Base-by-base conservation (phyloP, 2,797 vertebrate species). In the Sciurus carolinensis region DNA sequence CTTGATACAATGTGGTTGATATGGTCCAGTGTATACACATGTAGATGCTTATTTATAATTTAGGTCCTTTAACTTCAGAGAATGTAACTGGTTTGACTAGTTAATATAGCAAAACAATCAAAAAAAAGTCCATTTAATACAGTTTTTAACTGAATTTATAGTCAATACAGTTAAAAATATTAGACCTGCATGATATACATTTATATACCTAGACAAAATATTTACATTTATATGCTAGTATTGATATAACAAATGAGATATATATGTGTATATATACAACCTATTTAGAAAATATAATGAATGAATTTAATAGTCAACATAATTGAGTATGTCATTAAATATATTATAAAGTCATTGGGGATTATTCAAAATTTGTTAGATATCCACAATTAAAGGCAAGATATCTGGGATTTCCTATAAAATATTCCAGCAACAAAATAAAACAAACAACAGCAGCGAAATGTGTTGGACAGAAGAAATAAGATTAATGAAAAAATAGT, bases 301-400 rank as follows among this genome's bases (percentile, higher is more conserved):
- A 57, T 54, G 13, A 85, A 72, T 77, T 85, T 91, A 83, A 50
- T 87, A 87, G 28, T 36, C 79, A 86, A 80, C 33, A 85, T 62
- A 77, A 90, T 94, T 17, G 88, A 96, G 5, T 85, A 76, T 85
- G n/a, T 50, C 54, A 80, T 88, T 87, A 79, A 93, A 1, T 50
- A 69, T 42, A 69, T 83, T 92, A 71, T 44, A 66, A 94, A 77
- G 73, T 8, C n/a, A 90, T 47, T 54, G 42, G 0, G 50, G 24
- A 57, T 57, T 87, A 50, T 75, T 7, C 57, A 79, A 88, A 94
- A 87, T 81, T 47, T 44, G 42, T 75, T 72, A 87, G 24, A 76
- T 79, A 84, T 39, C 52, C 14, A 72, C 13, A 67, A 13, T 66
- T 75, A 76, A 88, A 79, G 67, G 42, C 12, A 36, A 52, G 20